These are phyloP conservation scores for Choreutis nemorana DNA, from an alignment of 2,888 invertebrate genomes.

Conservation along the genomic window DNA sequence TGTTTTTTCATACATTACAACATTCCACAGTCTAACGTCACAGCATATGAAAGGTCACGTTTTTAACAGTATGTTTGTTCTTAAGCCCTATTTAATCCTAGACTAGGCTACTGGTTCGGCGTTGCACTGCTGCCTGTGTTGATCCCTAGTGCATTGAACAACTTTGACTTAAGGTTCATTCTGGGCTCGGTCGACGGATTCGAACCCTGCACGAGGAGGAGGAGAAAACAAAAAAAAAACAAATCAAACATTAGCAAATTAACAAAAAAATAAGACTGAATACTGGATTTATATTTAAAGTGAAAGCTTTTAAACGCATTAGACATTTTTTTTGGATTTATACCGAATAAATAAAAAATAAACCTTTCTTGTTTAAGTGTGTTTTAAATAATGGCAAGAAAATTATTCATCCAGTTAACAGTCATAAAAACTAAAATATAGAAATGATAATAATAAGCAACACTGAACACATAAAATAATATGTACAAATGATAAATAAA, in stretches of 20 bases:
- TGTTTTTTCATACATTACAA: not conserved
- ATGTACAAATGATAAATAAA: too few relatives aligned
- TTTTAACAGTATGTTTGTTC: too few relatives aligned
- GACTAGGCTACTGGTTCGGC: constrained; percentile 47
- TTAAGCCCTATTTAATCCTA: constrained; percentile 19
- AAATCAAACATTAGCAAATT: constrained; percentile 41
- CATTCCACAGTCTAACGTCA: not conserved
- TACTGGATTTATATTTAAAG: too few relatives aligned
- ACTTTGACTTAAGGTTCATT: constrained; percentile 84
- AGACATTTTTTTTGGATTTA: too few relatives aligned
- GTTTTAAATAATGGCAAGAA: too few relatives aligned
- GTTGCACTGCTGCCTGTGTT: constrained; percentile 67
- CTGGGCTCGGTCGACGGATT: constrained; percentile 74
- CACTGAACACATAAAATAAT: too few relatives aligned
- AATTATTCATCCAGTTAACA: too few relatives aligned
- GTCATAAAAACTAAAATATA: too few relatives aligned
- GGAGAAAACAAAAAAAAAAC: constrained; percentile 51
- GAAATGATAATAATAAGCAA: too few relatives aligned
- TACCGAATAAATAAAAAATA: too few relatives aligned
- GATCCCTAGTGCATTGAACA: constrained; percentile 85
- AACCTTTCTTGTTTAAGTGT: too few relatives aligned
- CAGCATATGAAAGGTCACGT: not conserved
- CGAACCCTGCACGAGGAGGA: constrained; percentile 68
- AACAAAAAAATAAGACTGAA: constrained; percentile 23
- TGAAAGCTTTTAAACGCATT: too few relatives aligned